A percentile compares a stretch with the other conserved stretches of the same genome.
Conservation (phyloP, 2,113 vertebrate species). For the Proterorhinus semilunaris region DNA sequence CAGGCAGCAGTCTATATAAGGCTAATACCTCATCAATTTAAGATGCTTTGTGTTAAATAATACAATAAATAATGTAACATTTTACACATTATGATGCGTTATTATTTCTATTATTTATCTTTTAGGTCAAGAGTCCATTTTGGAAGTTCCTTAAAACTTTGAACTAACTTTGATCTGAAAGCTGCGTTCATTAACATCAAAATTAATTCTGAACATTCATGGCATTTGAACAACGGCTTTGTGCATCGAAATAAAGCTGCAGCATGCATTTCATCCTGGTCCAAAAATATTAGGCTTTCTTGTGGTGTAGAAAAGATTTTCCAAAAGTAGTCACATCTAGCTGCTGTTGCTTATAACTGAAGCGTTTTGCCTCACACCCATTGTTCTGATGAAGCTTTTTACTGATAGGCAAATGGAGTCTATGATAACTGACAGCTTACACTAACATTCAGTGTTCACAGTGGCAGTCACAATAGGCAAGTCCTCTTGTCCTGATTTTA, state of each 20-base stretch:
- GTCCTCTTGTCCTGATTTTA: constrained; percentile 21
- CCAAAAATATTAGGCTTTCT: constrained; percentile 5
- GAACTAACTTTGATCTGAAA: not conserved
- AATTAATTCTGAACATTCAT: too few species aligned
- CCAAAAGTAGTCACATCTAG: too few species aligned
- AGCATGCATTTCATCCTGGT: not conserved
- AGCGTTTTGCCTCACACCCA: too few species aligned
- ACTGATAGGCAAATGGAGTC: too few species aligned
- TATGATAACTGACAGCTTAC: too few species aligned
- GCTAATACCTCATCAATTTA: constrained; percentile 42
- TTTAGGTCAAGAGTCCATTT: not conserved
- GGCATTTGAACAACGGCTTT: constrained; percentile 39
- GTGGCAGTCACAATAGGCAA: constrained; percentile 28
- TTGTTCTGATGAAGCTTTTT: too few species aligned
- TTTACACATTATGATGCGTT: not conserved
- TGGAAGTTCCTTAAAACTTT: not conserved
- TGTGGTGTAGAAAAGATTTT: constrained; percentile 20
- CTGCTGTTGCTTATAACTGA: too few species aligned
- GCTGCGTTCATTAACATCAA: too few species aligned
- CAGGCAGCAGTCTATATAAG: constrained; percentile 51
- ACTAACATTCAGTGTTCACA: constrained; percentile 33
- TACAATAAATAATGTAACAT: constrained; percentile 72
- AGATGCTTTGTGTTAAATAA: constrained; percentile 59
- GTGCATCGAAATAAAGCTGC: constrained; percentile 28
- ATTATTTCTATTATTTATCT: constrained; percentile 23